Percentiles rank a stretch among this genome's conserved stretches.
Evolutionary conservation across 1,140 invertebrate genomes (phyloP).

Genomic region (Solenopsis invicta): DNA sequence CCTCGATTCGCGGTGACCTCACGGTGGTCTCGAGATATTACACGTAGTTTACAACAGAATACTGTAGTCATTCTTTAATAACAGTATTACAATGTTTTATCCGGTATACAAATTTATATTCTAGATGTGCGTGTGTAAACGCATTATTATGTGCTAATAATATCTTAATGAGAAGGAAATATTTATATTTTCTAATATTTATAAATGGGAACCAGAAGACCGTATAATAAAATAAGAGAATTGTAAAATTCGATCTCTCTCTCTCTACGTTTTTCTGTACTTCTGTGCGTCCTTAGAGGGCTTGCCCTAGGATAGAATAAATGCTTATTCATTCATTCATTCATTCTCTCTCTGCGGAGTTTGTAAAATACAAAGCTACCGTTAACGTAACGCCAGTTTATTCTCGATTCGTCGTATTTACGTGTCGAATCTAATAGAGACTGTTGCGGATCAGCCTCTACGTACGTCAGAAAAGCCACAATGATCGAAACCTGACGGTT

Average conservation of each 20-base stretch:
- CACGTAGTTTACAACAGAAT: neutral
- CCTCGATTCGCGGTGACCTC: conserved; percentile 38
- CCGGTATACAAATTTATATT: neutral
- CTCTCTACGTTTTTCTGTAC: too few relatives aligned
- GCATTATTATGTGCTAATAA: neutral
- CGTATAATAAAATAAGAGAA: neutral
- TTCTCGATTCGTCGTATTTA: conserved; percentile 34
- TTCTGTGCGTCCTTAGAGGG: too few relatives aligned
- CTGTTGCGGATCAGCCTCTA: neutral
- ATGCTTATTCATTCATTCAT: too few relatives aligned
- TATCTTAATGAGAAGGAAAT: neutral
- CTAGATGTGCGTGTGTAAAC: neutral
- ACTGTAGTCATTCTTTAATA: conserved; percentile 18
- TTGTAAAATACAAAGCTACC: conserved; percentile 13
- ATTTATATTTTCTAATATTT: conserved; percentile 33
- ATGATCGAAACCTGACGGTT: conserved; percentile 39
- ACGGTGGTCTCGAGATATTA: neutral
- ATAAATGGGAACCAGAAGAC: neutral
- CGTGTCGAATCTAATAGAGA: conserved; percentile 47
- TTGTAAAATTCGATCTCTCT: neutral
- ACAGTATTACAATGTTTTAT: conserved; percentile 22
- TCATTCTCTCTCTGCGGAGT: neutral
- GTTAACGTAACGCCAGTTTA: conserved; percentile 22
- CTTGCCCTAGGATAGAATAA: too few relatives aligned
- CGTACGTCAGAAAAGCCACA: conserved; percentile 9